These are phyloP conservation scores for Danaus plexippus DNA, from an alignment of 1,140 invertebrate species.

Conservation along the genomic window DNA sequence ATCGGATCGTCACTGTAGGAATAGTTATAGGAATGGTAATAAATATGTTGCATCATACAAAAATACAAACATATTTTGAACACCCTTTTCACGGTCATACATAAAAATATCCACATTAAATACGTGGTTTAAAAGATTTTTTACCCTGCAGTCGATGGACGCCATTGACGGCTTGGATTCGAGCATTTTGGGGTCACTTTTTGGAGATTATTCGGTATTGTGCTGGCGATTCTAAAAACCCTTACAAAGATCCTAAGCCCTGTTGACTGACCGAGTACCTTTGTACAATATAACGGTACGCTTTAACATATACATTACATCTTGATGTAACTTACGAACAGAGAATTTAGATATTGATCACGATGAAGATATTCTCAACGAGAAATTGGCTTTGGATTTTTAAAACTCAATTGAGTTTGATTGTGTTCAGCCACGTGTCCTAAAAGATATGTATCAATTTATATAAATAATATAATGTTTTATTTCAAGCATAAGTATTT, in stretches of 20 bases:
- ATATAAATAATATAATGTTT: not conserved
- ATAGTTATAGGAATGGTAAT: not conserved
- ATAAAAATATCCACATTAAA: conserved; percentile 41
- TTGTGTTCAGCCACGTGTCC: conserved; percentile 12
- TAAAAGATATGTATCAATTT: conserved; percentile 14
- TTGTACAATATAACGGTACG: conserved; percentile 38
- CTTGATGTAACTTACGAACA: conserved; percentile 29
- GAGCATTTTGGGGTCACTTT: conserved; percentile 68
- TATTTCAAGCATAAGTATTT: not conserved
- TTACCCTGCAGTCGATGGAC: conserved; percentile 37
- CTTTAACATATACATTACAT: conserved; percentile 44
- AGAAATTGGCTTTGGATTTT: conserved; percentile 38
- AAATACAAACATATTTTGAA: conserved; percentile 2
- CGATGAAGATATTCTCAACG: conserved; percentile 26
- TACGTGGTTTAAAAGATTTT: conserved; percentile 49
- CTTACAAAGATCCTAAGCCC: conserved; percentile 45
- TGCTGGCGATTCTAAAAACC: conserved; percentile 51
- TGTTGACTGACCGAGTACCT: conserved; percentile 63
- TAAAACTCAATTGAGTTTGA: conserved; percentile 22
- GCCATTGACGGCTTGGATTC: conserved; percentile 39
- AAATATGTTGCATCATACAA: conserved; percentile 6
- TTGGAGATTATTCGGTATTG: conserved; percentile 65
- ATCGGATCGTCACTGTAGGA: too few species aligned
- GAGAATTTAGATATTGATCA: conserved; percentile 30
- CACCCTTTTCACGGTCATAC: conserved; percentile 30